Percentiles rank a stretch among this genome's conserved stretches.
phyloP scores from a whole-genome alignment of 2,888 invertebrate genomes.

The Meteorus colon region DNA sequence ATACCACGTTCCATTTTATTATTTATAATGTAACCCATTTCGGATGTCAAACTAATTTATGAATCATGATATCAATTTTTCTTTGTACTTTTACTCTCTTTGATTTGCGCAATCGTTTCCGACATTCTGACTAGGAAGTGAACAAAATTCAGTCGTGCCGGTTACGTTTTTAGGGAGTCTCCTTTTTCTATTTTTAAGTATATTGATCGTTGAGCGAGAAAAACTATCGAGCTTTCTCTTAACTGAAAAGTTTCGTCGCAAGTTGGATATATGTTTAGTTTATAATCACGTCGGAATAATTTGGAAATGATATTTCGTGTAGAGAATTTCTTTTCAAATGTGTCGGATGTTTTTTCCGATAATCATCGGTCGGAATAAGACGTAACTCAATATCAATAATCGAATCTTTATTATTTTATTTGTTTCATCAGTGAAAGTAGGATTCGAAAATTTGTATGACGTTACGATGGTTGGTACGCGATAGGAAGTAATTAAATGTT shows the following conservation, averaged over 20 bases:
- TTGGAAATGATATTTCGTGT: not conserved
- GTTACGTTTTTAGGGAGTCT: not conserved
- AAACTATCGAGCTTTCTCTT: not conserved
- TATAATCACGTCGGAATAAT: not conserved
- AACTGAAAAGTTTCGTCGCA: too few relatives aligned
- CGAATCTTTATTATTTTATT: not conserved
- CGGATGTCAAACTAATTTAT: not conserved
- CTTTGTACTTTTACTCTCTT: not conserved
- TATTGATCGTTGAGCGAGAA: not conserved
- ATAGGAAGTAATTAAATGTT: not conserved
- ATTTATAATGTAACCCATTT: conserved; percentile 8
- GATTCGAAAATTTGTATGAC: not conserved
- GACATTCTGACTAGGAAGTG: not conserved
- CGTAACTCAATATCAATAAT: not conserved
- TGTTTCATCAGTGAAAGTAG: conserved; percentile 1
- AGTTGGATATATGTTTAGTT: too few relatives aligned
- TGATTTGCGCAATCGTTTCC: not conserved
- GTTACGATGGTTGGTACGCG: not conserved
- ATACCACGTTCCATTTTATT: conserved; percentile 23
- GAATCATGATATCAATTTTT: not conserved
- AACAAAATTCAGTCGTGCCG: not conserved
- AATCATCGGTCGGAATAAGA: not conserved
- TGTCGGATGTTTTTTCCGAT: not conserved
- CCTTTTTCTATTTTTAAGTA: not conserved
- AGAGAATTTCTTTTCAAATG: not conserved